Conservation (phyloP, 37 sponge, comb jelly and placozoan species). For the Bolinopsis microptera region DNA sequence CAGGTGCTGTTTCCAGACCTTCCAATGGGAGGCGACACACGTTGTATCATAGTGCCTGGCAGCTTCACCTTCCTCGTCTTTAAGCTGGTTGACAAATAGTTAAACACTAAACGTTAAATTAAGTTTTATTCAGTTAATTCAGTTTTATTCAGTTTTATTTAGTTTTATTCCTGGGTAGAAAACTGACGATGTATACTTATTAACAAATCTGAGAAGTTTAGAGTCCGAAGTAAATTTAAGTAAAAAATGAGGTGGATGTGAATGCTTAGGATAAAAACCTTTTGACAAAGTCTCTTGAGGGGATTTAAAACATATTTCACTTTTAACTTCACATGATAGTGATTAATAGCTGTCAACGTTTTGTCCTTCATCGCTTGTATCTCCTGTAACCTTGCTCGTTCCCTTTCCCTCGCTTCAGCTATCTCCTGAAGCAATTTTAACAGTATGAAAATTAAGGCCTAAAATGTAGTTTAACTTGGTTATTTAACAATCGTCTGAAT, state of each 20-base stretch:
- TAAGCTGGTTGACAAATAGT: background rate
- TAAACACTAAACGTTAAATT: background rate
- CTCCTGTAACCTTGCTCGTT: background rate
- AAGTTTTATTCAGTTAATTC: no score
- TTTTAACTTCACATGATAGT: slow-evolving; percentile 7
- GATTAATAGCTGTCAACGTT: slow-evolving; percentile 22
- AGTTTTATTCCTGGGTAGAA: no score
- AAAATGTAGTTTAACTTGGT: no score
- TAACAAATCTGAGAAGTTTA: no score
- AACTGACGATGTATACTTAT: no score
- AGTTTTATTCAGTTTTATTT: no score
- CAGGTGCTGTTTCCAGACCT: background rate
- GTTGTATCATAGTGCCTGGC: background rate
- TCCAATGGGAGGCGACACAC: background rate
- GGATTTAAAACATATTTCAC: background rate
- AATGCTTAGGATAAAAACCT: no score
- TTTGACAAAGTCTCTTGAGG: background rate
- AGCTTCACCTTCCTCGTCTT: background rate
- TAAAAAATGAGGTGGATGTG: no score
- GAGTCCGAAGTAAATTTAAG: no score
- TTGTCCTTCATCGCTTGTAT: slow-evolving; percentile 9
- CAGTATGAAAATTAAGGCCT: background rate
- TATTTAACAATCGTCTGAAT: no score
- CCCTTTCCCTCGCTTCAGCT: background rate
- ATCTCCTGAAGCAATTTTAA: slow-evolving; percentile 36